Evolutionary conservation across 1,140 invertebrate species (phyloP).

Genomic region (Cydia strobilella): DNA sequence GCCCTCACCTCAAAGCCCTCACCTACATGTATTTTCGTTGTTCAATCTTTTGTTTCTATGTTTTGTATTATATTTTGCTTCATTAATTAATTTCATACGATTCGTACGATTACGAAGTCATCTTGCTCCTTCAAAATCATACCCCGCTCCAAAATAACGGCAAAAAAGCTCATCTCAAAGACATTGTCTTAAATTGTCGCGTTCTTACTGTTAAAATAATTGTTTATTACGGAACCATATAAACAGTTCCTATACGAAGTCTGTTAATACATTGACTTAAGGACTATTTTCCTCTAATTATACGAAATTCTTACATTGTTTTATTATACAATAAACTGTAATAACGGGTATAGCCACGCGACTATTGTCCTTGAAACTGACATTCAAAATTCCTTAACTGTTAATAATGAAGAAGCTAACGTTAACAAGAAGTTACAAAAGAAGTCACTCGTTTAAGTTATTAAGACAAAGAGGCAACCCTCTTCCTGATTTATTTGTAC

Average conservation of each 20-base stretch:
- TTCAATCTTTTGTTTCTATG: not conserved
- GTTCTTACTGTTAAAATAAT: slow-evolving; percentile 19
- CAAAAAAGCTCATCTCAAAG: not conserved
- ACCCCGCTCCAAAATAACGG: not conserved
- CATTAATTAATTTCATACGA: not conserved
- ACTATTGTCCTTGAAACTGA: slow-evolving; percentile 8
- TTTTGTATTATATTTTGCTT: not conserved
- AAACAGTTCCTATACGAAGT: not conserved
- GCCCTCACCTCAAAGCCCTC: too few relatives aligned
- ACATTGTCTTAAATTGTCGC: slow-evolving; percentile 27
- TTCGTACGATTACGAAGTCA: not conserved
- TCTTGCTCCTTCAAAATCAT: not conserved
- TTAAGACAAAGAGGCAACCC: not conserved
- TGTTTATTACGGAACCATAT: not conserved
- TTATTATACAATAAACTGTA: slow-evolving; percentile 2
- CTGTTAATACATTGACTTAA: not conserved
- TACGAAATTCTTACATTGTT: not conserved
- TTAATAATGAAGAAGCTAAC: not conserved
- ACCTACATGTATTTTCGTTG: too few relatives aligned
- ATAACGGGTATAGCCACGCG: slow-evolving; percentile 29
- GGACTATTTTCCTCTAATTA: not conserved
- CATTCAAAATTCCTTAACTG: not conserved
- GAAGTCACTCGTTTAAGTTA: not conserved
- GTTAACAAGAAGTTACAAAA: not conserved
- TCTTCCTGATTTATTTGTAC: too few relatives aligned